These are phyloP conservation scores for Samia ricini DNA, from an alignment of 1,140 invertebrate genomes.

Conservation along the genomic window DNA sequence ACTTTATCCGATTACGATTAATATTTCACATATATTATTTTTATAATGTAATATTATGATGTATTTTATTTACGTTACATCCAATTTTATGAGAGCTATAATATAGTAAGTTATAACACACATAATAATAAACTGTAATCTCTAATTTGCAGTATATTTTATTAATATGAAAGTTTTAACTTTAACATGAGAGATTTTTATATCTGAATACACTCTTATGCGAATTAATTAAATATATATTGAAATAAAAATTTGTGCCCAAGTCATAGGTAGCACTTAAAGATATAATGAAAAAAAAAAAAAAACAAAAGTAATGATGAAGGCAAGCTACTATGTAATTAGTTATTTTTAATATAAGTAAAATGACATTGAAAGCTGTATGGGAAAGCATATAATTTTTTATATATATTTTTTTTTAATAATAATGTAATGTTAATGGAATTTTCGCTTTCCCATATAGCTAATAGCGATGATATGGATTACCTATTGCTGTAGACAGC, in stretches of 20 bases:
- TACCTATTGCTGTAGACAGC: not conserved
- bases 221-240: no score
- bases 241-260: conserved; percentile 47
- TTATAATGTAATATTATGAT: not conserved
- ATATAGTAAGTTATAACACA: not conserved
- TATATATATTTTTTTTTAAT: no score
- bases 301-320: conserved; percentile 38
- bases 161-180: not conserved
- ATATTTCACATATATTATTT: conserved; percentile 6
- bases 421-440: not conserved
- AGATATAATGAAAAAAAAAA: conserved; percentile 33
- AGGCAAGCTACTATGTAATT: conserved; percentile 27
- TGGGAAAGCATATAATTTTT: conserved; percentile 4
- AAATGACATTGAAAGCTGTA: conserved; percentile 26
- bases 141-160: not conserved
- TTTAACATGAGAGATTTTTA: no score
- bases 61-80: not conserved
- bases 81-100: conserved; percentile 3
- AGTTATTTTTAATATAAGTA: conserved; percentile 18
- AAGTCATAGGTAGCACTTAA: conserved; percentile 41
- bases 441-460: not conserved
- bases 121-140: not conserved
- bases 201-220: no score
- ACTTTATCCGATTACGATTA: conserved; percentile 31
- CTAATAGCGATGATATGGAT: no score